A percentile compares a stretch with the other conserved stretches of the same genome.
These are phyloP conservation scores for Pteronura brasiliensis DNA, from an alignment of 2,113 vertebrate genomes.

Conservation along the genomic window DNA sequence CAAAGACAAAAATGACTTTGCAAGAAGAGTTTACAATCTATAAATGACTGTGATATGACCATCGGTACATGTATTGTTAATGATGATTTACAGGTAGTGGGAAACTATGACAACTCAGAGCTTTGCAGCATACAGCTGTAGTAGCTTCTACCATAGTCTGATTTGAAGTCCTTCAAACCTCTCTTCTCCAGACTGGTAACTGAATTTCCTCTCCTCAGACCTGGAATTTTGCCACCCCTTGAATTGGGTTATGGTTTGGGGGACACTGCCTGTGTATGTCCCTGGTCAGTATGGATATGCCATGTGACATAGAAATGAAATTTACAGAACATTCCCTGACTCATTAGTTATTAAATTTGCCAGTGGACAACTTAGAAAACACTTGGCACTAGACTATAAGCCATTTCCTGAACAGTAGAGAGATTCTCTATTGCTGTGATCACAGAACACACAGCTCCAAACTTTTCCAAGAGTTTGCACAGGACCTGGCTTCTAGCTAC, in stretches of 20 bases:
- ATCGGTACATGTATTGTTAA: neutral
- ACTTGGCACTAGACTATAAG: neutral
- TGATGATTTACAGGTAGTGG: neutral
- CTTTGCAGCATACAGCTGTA: neutral
- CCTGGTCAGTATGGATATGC: neutral
- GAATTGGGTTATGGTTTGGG: neutral
- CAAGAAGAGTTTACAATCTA: neutral
- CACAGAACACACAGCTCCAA: neutral
- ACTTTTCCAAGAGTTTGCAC: neutral
- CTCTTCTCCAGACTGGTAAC: neutral
- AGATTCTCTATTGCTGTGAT: neutral
- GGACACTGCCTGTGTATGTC: neutral
- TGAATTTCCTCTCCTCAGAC: neutral
- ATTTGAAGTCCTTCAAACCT: neutral
- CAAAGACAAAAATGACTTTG: neutral
- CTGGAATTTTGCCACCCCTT: neutral
- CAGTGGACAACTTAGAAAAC: neutral
- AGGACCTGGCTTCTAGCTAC: neutral
- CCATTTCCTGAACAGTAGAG: neutral
- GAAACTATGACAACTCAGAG: neutral
- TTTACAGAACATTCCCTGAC: neutral
- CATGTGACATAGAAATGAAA: neutral
- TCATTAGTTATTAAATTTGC: neutral
- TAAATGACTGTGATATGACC: neutral
- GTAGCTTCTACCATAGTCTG: neutral